Evolutionary conservation across 2,113 vertebrate genomes (phyloP).

Genomic region (Saimiri boliviensis): DNA sequence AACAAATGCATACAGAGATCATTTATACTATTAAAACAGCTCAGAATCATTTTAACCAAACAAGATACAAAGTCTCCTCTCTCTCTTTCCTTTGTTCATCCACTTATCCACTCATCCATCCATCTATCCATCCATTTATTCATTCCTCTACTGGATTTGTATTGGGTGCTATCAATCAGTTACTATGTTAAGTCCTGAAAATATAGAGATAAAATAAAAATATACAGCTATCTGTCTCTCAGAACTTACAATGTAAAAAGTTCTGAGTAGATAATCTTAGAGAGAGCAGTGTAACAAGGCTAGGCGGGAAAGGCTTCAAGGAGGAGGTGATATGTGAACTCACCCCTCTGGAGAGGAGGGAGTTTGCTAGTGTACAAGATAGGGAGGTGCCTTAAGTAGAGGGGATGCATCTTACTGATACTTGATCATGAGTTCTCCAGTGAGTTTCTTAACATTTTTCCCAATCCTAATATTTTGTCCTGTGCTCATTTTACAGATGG

Average conservation of each 20-base stretch:
- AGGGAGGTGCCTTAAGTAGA: not conserved
- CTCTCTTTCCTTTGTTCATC: not conserved
- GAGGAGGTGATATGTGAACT: not conserved
- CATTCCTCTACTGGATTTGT: not conserved
- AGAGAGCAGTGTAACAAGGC: no score
- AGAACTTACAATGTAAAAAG: not conserved
- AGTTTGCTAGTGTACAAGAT: not conserved
- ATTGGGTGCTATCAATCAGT: not conserved
- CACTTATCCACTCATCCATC: not conserved
- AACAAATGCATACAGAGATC: not conserved
- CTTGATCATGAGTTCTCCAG: not conserved
- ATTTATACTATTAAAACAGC: not conserved
- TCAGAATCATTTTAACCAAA: slow-evolving; percentile 11
- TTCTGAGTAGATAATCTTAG: not conserved
- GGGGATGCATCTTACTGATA: not conserved
- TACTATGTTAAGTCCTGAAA: not conserved
- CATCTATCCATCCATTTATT: not conserved
- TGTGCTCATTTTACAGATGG: not conserved
- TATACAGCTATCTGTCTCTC: not conserved
- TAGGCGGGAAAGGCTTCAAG: accelerated
- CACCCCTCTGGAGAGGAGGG: not conserved
- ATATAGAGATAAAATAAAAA: not conserved
- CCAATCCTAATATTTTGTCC: not conserved
- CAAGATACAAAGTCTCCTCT: not conserved
- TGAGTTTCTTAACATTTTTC: not conserved